These are phyloP conservation scores for Lasioglossum figueresi DNA, from an alignment of 2,888 invertebrate species.

Conservation along the genomic window DNA sequence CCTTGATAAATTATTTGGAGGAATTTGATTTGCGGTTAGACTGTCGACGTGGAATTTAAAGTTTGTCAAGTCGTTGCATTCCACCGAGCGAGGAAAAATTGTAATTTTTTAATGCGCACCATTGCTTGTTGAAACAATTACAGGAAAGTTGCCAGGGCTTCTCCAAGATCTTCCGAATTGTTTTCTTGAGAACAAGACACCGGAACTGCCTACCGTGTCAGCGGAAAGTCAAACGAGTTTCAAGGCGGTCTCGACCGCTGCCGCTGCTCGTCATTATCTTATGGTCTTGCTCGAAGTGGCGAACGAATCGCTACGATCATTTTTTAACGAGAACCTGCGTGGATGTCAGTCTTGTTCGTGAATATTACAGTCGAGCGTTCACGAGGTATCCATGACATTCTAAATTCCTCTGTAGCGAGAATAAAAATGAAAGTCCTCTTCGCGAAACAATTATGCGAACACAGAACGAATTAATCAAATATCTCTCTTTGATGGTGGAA, in stretches of 20 bases:
- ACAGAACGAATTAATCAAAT: background rate
- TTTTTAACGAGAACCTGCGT: constrained; percentile 45
- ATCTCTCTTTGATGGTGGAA: background rate
- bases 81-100: background rate
- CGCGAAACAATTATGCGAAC: background rate
- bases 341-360: constrained; percentile 38
- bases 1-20: background rate
- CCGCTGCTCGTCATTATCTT: constrained; percentile 46
- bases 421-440: background rate
- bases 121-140: background rate
- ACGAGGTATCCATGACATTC: constrained; percentile 16
- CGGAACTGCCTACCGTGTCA: constrained; percentile 4
- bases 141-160: background rate
- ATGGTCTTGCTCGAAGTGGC: constrained; percentile 21
- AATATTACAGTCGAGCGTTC: constrained; percentile 36
- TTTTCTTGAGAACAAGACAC: background rate
- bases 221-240: background rate
- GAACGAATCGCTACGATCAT: constrained; percentile 37
- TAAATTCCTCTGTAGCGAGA: background rate
- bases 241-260: background rate
- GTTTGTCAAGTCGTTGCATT: background rate
- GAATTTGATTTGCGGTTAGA: background rate
- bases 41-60: background rate
- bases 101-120: background rate
- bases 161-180: background rate